phyloP scores from a whole-genome alignment of 2,888 invertebrate species.

The Gortyna flavago region DNA sequence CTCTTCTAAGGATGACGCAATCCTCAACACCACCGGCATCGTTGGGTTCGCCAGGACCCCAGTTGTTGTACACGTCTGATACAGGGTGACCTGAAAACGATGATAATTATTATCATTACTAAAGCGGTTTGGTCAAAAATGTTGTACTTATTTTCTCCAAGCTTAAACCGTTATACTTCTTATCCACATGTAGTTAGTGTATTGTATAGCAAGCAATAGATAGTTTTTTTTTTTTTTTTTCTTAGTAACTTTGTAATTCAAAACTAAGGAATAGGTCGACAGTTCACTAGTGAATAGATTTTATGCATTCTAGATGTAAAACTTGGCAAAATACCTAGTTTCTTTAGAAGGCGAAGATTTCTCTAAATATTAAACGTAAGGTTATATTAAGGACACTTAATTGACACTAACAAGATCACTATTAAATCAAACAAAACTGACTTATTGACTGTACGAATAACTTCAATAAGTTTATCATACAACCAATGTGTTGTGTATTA shows the following conservation, averaged over 20 bases:
- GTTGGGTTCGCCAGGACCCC: constrained; percentile 40
- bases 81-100: constrained; percentile 34
- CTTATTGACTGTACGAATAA: neutral
- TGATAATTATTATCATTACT: neutral
- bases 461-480: neutral
- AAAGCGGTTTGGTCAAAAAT: neutral
- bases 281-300: neutral
- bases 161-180: neutral
- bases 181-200: neutral
- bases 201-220: too few species aligned
- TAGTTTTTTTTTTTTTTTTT: too few species aligned
- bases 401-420: too few species aligned
- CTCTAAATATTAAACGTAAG: too few species aligned
- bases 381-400: too few species aligned
- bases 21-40: constrained; percentile 37
- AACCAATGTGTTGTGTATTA: neutral
- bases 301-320: neutral
- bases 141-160: neutral
- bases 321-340: neutral
- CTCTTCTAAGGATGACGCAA: constrained; percentile 29
- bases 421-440: neutral
- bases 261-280: neutral
- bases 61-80: constrained; percentile 33
- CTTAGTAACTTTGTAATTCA: too few species aligned
- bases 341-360: neutral